Evolutionary conservation across 2,888 invertebrate species (phyloP), one percentile per base, ranked within the genome.

Genomic region (Anthophora plumipes): DNA sequence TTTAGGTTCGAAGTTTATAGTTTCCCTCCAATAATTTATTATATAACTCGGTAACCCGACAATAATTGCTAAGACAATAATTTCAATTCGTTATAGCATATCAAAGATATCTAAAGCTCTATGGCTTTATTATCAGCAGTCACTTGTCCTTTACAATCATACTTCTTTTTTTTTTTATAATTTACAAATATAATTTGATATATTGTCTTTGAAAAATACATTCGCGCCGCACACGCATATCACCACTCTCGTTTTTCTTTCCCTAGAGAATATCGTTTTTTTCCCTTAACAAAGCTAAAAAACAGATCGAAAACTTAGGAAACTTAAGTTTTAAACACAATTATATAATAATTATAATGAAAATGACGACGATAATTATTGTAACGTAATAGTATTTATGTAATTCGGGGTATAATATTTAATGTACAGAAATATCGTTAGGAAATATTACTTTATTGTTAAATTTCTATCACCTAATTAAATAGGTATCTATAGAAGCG

Each of bases 111-210:
- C 48, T 85, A 69, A 70, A 80, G 61, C 60, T 9, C 63, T 59
- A 69, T 46, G 72, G 63, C 52, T 50, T 59, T 63, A 57, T 66
- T 46, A 59, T 31, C n/a, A 84, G 77, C 72, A 80, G 79, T 77
- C 70, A 55, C 64, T 50, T 71, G 75, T 54, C 67, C 68, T 83
- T n/a, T 81, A 75, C 81, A 87, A 85, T 84, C 88, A 90, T 91
- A 90, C 6, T 91, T n/a, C n/a, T n/a, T n/a, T n/a, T n/a, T n/a
- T n/a, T n/a, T 90, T 92, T 91, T 91, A 92, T 89, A 93, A 91
- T 92, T 92, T 93, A 93, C 92, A 93, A 92, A 90, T 92, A 92
- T 92, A 90, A 91, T 91, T 92, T 91, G 88, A 91, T 91, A 91
- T 89, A 89, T 88, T 85, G 74, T 89, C 85, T 82, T 91, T 89